Conservation (phyloP, 1,140 invertebrate genomes). For the Drosophila melanogaster region DNA sequence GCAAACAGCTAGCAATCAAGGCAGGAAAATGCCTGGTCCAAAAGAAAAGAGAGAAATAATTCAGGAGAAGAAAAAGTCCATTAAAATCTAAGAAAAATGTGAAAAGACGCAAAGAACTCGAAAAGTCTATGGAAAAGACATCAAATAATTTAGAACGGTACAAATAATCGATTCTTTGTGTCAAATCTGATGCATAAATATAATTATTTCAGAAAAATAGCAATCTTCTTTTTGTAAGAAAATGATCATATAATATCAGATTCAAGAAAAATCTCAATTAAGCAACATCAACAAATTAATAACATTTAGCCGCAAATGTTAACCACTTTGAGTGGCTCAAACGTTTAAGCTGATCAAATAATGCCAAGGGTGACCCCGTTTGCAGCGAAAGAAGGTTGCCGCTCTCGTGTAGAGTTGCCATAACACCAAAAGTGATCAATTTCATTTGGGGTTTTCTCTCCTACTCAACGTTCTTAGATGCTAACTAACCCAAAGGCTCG, state of each 20-base stretch:
- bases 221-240: too few species aligned
- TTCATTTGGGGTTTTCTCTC: conserved; percentile 4
- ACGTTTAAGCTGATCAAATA: conserved; percentile 6
- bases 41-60: conserved; percentile 6
- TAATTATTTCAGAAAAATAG: too few species aligned
- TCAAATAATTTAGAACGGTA: neutral
- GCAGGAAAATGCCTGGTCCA: conserved; percentile 22
- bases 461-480: neutral
- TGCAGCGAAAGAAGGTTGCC: conserved; percentile 1
- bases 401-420: conserved; percentile 11
- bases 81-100: neutral
- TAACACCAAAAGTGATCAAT: conserved; percentile 35
- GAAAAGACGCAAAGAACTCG: neutral
- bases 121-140: neutral
- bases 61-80: neutral
- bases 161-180: conserved; percentile 20
- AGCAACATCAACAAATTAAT: neutral
- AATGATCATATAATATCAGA: too few species aligned
- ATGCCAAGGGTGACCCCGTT: conserved; percentile 12
- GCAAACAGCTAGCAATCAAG: conserved; percentile 11
- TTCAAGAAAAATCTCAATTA: conserved; percentile 1
- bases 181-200: conserved; percentile 27
- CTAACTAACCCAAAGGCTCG: conserved; percentile 3
- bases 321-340: neutral
- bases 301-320: conserved; percentile 3